phyloP scores from a whole-genome alignment of 2,888 invertebrate species.

The Syritta pipiens region DNA sequence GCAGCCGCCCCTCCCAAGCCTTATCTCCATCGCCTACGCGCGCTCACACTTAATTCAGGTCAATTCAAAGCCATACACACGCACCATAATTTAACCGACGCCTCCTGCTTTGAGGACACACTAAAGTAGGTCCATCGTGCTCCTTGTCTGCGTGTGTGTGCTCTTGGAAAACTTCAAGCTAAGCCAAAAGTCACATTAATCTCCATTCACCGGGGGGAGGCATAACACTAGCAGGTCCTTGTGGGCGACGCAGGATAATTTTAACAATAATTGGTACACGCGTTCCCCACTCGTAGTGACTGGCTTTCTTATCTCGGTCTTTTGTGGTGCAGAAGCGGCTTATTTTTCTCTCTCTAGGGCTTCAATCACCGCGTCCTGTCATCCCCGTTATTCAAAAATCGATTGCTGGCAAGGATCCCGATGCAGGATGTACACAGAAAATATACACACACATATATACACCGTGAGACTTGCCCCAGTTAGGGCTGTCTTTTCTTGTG shows the following conservation, averaged over 20 bases:
- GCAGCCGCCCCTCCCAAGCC: no score
- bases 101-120: no score
- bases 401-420: slow-evolving; percentile 43
- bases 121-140: no score
- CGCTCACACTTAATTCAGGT: no score
- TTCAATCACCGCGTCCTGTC: slow-evolving; percentile 35
- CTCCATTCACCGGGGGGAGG: slow-evolving; percentile 19
- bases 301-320: slow-evolving; percentile 27
- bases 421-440: slow-evolving; percentile 2
- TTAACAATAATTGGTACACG: slow-evolving; percentile 25
- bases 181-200: slow-evolving; percentile 45
- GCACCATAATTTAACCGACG: no score
- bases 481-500: slow-evolving; percentile 8
- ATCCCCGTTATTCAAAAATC: slow-evolving; percentile 32
- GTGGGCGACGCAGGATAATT: slow-evolving; percentile 2
- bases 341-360: neutral
- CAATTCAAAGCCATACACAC: no score
- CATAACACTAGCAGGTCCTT: neutral
- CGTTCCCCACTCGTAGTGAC: slow-evolving; percentile 31
- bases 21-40: no score
- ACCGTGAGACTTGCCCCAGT: slow-evolving; percentile 23
- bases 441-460: neutral
- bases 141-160: no score
- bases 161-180: no score
- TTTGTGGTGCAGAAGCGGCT: no score